Conservation (phyloP, 2,113 vertebrate genomes). For the Andinoacara biseriatus region DNA sequence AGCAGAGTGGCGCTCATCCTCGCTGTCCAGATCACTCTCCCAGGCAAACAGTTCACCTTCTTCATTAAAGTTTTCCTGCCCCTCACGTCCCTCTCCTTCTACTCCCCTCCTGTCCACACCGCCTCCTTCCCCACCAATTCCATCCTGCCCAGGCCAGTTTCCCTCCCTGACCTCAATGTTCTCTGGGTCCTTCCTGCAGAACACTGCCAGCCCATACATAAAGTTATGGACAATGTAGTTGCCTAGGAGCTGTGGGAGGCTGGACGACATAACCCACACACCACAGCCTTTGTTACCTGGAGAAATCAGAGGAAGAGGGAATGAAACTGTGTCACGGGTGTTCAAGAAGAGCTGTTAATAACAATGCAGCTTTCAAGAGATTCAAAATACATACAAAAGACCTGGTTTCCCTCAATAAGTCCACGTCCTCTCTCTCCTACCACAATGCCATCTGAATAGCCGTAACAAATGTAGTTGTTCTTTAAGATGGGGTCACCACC, state of each 20-base stretch:
- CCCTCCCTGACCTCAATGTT: constrained; percentile 72
- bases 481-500: constrained; percentile 87
- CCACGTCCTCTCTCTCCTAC: constrained; percentile 89
- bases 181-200: constrained; percentile 86
- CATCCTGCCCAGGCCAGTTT: constrained; percentile 79
- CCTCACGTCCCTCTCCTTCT: constrained; percentile 77
- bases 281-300: constrained; percentile 90
- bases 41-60: constrained; percentile 85
- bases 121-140: constrained; percentile 59
- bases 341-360: neutral
- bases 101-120: constrained; percentile 71
- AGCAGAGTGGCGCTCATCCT: constrained; percentile 83
- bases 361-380: neutral
- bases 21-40: constrained; percentile 88
- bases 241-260: constrained; percentile 87
- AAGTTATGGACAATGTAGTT: constrained; percentile 89
- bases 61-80: constrained; percentile 87
- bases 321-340: neutral
- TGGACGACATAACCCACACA: constrained; percentile 91
- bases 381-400: constrained; percentile 83
- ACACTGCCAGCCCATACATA: constrained; percentile 88
- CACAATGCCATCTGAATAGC: constrained; percentile 89
- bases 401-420: constrained; percentile 89
- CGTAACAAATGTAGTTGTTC: constrained; percentile 91
- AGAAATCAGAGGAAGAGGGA: constrained; percentile 9